A percentile compares a stretch with the other conserved stretches of the same genome.
Conservation (phyloP, 2,888 invertebrate species). For the Drosophila austrosaltans region DNA sequence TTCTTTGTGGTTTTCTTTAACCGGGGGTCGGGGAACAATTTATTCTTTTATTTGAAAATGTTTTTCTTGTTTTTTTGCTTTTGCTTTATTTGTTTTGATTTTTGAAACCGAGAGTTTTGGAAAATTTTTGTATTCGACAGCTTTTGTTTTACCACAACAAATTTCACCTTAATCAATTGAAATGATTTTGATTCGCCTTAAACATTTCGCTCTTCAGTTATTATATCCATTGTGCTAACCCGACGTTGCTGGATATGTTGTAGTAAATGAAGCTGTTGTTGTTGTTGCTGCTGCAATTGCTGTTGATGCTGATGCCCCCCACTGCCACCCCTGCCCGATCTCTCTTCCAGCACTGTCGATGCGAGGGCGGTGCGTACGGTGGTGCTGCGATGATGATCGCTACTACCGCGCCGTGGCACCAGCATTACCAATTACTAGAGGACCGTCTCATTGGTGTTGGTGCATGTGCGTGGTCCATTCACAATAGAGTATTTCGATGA, state of each 20-base stretch:
- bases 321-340: constrained; percentile 24
- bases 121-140: not conserved
- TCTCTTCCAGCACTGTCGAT: constrained; percentile 1
- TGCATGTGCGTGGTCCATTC: constrained; percentile 92
- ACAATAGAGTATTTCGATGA: constrained; percentile 92
- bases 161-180: not conserved
- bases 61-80: too few species aligned
- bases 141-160: not conserved
- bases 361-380: constrained; percentile 53
- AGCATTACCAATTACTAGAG: constrained; percentile 82
- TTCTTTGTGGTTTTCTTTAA: not conserved
- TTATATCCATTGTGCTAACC: constrained; percentile 73
- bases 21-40: not conserved
- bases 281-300: not conserved
- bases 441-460: constrained; percentile 93
- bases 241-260: constrained; percentile 57
- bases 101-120: constrained; percentile 11
- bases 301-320: constrained; percentile 12
- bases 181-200: constrained; percentile 21
- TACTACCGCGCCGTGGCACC: constrained; percentile 76
- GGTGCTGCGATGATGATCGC: constrained; percentile 66
- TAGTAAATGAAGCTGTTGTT: constrained; percentile 23
- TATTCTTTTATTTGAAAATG: not conserved
- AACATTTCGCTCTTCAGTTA: constrained; percentile 68
- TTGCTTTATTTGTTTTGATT: not conserved